phyloP scores from a whole-genome alignment of 2,113 vertebrate genomes.

The Passer domesticus region DNA sequence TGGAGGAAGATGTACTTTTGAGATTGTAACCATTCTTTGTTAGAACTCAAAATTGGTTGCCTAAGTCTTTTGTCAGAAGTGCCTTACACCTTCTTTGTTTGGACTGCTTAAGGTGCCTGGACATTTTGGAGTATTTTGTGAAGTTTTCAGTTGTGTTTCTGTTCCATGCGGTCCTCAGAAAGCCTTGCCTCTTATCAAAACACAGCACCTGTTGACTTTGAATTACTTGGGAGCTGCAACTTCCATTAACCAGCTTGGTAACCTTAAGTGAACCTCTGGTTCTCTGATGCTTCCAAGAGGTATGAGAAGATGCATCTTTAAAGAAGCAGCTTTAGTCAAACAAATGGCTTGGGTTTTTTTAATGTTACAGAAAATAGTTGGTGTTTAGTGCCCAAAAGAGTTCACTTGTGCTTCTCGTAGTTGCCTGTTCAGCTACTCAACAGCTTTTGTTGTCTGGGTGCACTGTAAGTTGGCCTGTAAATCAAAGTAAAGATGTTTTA shows the following conservation, averaged over 20 bases:
- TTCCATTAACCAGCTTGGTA: neutral
- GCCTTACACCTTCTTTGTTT: neutral
- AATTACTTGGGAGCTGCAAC: neutral
- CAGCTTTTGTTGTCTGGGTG: neutral
- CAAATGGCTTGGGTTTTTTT: neutral
- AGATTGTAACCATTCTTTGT: neutral
- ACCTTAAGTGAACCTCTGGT: neutral
- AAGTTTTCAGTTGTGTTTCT: neutral
- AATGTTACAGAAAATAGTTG: neutral
- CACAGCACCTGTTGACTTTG: neutral
- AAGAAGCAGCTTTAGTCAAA: neutral
- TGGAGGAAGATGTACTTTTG: neutral
- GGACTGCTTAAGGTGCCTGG: neutral
- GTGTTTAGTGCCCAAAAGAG: neutral
- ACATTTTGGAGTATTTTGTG: neutral
- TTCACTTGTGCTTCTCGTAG: neutral
- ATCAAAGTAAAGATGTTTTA: neutral
- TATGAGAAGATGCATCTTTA: neutral
- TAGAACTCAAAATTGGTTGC: neutral
- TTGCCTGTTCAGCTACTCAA: neutral
- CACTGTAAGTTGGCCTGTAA: neutral
- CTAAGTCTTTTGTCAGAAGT: neutral
- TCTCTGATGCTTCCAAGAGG: neutral
- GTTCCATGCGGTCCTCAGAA: neutral
- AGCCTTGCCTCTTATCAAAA: neutral